Evolutionary conservation across 2,113 vertebrate genomes (phyloP).

Genomic region (Ictalurus furcatus): DNA sequence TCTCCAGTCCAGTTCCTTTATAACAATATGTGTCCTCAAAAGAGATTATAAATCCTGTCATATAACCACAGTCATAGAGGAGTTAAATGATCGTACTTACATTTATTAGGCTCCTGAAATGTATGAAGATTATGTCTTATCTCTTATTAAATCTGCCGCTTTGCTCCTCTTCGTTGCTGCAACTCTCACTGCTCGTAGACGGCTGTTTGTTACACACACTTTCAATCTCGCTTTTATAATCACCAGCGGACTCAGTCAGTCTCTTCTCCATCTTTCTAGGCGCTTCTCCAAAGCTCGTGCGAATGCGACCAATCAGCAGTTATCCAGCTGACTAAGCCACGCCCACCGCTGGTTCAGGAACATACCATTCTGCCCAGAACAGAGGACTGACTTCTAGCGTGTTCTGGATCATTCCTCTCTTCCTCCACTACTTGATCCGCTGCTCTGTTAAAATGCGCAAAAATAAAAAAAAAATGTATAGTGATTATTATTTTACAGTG

Average conservation of each 20-base stretch:
- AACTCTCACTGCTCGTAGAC: background rate
- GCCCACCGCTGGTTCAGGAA: background rate
- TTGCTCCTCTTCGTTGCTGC: background rate
- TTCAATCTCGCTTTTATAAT: conserved; percentile 24
- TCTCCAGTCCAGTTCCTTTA: background rate
- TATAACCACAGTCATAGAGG: background rate
- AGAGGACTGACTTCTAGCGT: background rate
- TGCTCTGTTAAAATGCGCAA: background rate
- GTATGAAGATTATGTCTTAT: background rate
- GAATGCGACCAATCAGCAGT: conserved; percentile 25
- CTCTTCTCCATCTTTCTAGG: background rate
- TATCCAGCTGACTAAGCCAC: background rate
- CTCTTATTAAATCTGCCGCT: background rate
- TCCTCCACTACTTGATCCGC: background rate
- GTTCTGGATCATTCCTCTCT: background rate
- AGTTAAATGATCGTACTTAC: conserved; percentile 2
- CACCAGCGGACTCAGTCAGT: background rate
- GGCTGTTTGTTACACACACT: conserved; percentile 38
- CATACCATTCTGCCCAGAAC: background rate
- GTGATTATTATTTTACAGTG: too few relatives aligned
- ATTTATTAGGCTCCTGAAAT: background rate
- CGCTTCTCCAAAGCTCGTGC: conserved; percentile 17
- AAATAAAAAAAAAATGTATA: too few relatives aligned
- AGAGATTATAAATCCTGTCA: background rate
- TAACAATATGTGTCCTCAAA: background rate